Evolutionary conservation across 2,797 vertebrate genomes (phyloP).

Genomic region (Lates japonicus): DNA sequence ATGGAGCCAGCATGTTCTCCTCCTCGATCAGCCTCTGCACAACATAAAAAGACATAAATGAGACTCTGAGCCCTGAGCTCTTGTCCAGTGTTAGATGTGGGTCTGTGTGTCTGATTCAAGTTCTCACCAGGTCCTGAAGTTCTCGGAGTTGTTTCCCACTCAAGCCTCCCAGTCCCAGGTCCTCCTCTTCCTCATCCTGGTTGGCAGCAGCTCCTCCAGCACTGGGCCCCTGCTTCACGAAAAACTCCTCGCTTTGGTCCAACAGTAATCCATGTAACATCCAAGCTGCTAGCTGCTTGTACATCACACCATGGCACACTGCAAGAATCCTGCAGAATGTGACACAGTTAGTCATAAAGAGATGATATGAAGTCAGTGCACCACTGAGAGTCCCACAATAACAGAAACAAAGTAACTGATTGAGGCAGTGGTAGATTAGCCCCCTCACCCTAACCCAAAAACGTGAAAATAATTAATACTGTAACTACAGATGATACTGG

Average conservation of each 20-base stretch:
- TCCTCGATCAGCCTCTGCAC: slow-evolving; percentile 95
- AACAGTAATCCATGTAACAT: slow-evolving; percentile 97
- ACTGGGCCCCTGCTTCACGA: slow-evolving; percentile 95
- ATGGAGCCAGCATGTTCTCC: slow-evolving; percentile 98
- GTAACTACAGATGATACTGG: too few relatives aligned
- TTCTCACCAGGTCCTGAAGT: slow-evolving; percentile 95
- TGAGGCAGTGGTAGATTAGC: too few relatives aligned
- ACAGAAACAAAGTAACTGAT: too few relatives aligned
- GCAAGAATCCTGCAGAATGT: slow-evolving; percentile 91
- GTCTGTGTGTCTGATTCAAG: background rate
- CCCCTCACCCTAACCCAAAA: too few relatives aligned
- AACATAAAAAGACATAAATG: background rate
- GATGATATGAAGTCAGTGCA: too few relatives aligned
- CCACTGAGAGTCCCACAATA: too few relatives aligned
- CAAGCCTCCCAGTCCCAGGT: slow-evolving; percentile 95
- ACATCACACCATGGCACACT: slow-evolving; percentile 98
- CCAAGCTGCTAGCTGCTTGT: slow-evolving; percentile 99
- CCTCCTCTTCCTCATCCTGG: slow-evolving; percentile 96
- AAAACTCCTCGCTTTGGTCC: slow-evolving; percentile 98
- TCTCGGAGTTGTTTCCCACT: slow-evolving; percentile 97
- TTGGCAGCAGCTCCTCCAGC: slow-evolving; percentile 89
- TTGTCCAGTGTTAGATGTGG: background rate
- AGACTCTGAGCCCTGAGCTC: accelerated
- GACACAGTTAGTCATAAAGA: background rate
- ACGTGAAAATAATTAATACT: too few relatives aligned